Base-by-base conservation (phyloP, 1,140 invertebrate species). In the Eciton burchellii region DNA sequence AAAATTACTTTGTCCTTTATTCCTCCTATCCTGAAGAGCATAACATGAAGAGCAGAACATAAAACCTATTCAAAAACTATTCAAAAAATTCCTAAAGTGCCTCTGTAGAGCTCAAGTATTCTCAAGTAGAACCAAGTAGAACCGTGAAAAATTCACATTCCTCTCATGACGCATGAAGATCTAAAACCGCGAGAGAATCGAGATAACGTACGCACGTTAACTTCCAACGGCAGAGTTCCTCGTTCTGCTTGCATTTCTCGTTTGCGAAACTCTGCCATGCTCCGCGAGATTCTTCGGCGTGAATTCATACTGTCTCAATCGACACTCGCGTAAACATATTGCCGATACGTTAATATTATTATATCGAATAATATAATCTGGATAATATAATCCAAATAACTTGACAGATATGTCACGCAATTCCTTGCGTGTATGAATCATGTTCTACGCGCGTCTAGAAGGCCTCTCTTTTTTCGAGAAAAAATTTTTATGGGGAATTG, bases 231-330 rank as follows among this genome's bases (percentile, higher is more conserved):
- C 45, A 73, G 76, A 81, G 79, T 84, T 72, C 72, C 59, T 66
- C 84, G 52, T 71, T 86, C 81, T 91, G 91, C 92, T 93, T 93
- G 90, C 91, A 90, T 90, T 93, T 93, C 90, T 92, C 92, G 91
- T 93, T 91, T 91, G 90, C 92, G n/a, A 88, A 92, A 88, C 89
- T 91, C 84, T 71, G 91, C 86, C 90, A 92, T 91, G 82, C 76
- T 77, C 47, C 9, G 19, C 26, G 24, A 43, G 57, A 52, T 57
- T 26, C 52, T 41, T 29, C 14, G 11, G 2, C n/a, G 21, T 19
- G 2, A 65, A 43, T 77, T 41, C 11, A 24, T 68, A 35, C 56
- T 56, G 24, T 45, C n/a, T n/a, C 16, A 8, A 70, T 79, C 21
- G 8, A 43, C 68, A 29, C 70, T 56, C 56, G 3, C 41, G 29